A percentile compares a stretch with the other conserved stretches of the same genome.
Evolutionary conservation across 2,888 invertebrate genomes (phyloP).

Genomic region (Chymomyza amoena): DNA sequence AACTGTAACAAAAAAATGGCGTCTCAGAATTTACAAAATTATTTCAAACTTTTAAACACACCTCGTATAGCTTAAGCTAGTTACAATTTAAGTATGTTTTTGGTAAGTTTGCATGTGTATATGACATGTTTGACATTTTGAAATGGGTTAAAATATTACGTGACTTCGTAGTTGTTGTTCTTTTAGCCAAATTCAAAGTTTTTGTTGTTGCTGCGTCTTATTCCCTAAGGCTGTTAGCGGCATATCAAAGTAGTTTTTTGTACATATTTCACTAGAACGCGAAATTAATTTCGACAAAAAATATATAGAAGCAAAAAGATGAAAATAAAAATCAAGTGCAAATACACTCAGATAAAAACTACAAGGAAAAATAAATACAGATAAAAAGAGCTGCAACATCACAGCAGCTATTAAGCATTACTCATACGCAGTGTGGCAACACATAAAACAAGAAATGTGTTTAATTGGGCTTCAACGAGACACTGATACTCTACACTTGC

Average conservation of each 20-base stretch:
- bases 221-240: background rate
- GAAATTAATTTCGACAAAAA: background rate
- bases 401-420: background rate
- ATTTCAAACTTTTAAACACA: no score
- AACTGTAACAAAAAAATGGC: no score
- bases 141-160: background rate
- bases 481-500: no score
- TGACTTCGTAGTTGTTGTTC: background rate
- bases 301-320: background rate
- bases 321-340: background rate
- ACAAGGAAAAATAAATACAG: background rate
- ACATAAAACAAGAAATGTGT: background rate
- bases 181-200: background rate
- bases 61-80: background rate
- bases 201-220: background rate
- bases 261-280: constrained; percentile 1
- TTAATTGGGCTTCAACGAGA: no score
- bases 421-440: background rate
- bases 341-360: background rate
- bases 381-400: background rate
- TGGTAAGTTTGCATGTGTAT: background rate
- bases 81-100: background rate
- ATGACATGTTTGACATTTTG: background rate
- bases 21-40: no score
- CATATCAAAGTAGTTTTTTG: background rate